A percentile compares a stretch with the other conserved stretches of the same genome.
Conservation (phyloP, 2,113 vertebrate genomes). For the Ctenodactylus gundi region DNA sequence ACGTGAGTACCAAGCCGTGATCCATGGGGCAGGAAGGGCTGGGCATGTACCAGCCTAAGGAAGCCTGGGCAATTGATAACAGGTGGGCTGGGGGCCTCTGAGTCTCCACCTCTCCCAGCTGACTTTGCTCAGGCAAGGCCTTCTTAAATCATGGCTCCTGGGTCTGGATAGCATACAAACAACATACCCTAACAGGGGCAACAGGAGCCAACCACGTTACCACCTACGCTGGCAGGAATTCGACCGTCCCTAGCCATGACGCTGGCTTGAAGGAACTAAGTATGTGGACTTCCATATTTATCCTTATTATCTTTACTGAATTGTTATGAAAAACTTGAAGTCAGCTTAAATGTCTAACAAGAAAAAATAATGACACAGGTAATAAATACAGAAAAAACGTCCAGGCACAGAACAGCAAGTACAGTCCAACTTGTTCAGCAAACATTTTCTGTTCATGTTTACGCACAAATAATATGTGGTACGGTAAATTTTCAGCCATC, state of each 20-base stretch:
- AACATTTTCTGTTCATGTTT: neutral
- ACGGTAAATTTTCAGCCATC: neutral
- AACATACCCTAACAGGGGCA: no score
- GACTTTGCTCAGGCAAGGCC: neutral
- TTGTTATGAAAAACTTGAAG: conserved; percentile 8
- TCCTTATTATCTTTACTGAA: no score
- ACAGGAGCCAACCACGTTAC: neutral
- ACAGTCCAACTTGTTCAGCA: neutral
- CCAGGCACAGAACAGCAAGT: neutral
- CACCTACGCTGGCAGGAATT: neutral
- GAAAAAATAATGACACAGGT: neutral
- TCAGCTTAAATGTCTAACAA: conserved; percentile 17
- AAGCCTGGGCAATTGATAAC: neutral
- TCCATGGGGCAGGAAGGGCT: neutral
- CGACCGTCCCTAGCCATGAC: neutral
- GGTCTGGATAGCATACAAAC: neutral
- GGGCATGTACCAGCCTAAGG: neutral
- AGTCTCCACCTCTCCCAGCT: neutral
- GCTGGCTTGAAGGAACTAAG: neutral
- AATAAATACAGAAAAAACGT: neutral
- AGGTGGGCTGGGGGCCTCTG: fast-evolving
- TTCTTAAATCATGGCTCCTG: neutral
- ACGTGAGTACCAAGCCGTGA: neutral
- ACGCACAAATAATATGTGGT: neutral
- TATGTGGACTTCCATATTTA: neutral